Evolutionary conservation across 2,888 invertebrate genomes (phyloP).

Genomic region (Sericinus montela): DNA sequence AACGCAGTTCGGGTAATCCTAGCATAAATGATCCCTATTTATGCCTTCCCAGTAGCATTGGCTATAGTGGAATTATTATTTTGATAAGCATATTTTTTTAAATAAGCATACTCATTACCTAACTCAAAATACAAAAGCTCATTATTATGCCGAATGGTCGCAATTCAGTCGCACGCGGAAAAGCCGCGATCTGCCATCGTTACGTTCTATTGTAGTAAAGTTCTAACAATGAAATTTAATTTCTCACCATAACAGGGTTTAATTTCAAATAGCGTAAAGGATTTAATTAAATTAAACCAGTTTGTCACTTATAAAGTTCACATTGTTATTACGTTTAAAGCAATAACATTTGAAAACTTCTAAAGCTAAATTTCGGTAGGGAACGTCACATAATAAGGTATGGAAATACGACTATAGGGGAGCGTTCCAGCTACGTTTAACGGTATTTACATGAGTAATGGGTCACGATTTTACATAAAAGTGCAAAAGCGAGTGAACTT

Average conservation of each 20-base stretch:
- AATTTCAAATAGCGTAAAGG: conserved; percentile 16
- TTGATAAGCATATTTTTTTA: conserved; percentile 28
- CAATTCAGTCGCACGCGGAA: conserved; percentile 57
- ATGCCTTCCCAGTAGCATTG: too few species aligned
- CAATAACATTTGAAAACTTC: conserved; percentile 12
- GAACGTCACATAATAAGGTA: conserved; percentile 35
- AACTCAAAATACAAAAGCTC: conserved; percentile 46
- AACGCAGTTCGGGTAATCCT: too few species aligned
- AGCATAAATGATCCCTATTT: too few species aligned
- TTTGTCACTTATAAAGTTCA: conserved; percentile 15
- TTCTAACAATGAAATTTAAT: conserved; percentile 54
- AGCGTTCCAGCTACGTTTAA: conserved; percentile 47
- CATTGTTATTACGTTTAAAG: conserved; percentile 2
- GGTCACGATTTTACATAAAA: conserved; percentile 70
- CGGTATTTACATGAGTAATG: conserved; percentile 64
- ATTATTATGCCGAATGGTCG: conserved; percentile 54
- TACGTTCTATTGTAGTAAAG: conserved; percentile 55
- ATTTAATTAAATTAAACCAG: conserved; percentile 18
- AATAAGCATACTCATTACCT: conserved; percentile 50
- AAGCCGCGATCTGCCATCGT: conserved; percentile 54
- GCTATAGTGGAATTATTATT: conserved; percentile 3
- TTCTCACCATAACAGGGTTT: conserved; percentile 34
- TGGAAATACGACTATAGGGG: conserved; percentile 10
- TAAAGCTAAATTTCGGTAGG: conserved; percentile 26
- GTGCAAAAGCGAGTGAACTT: conserved; percentile 72